Evolutionary conservation across 2,113 vertebrate species (phyloP).

Genomic region (Monarcha castaneiventris): DNA sequence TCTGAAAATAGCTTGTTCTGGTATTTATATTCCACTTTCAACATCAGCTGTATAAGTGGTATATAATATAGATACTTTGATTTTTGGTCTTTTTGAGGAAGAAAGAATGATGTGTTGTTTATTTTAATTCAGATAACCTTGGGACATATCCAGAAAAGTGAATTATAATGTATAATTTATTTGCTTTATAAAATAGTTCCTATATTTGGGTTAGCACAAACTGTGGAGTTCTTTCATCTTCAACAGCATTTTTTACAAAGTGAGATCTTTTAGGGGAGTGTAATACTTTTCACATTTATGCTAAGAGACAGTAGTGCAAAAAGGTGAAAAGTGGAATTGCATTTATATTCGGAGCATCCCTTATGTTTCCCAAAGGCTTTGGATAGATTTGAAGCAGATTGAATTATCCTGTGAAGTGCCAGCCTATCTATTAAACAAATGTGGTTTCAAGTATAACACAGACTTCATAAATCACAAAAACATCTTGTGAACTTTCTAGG

Average conservation of each 20-base stretch:
- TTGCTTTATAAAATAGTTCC: constrained; percentile 11
- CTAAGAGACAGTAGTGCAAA: constrained; percentile 52
- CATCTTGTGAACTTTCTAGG: constrained; percentile 62
- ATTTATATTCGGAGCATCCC: constrained; percentile 54
- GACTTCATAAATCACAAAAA: constrained; percentile 72
- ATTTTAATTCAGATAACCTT: neutral
- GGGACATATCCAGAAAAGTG: neutral
- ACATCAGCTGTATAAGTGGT: neutral
- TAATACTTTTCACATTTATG: constrained; percentile 35
- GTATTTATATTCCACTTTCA: neutral
- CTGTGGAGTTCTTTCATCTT: neutral
- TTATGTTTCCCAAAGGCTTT: constrained; percentile 58
- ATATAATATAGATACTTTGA: neutral
- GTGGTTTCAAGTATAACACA: constrained; percentile 66
- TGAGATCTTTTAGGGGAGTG: neutral
- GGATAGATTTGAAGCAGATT: constrained; percentile 71
- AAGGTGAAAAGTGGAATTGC: constrained; percentile 63
- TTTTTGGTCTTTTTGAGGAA: neutral
- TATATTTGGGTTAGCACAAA: constrained; percentile 1
- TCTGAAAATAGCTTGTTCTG: neutral
- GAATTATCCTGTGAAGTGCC: constrained; percentile 61
- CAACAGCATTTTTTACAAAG: neutral
- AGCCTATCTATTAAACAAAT: constrained; percentile 76
- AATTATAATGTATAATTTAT: neutral
- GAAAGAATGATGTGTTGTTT: neutral